Conservation (phyloP, 2,888 invertebrate species). For the Scrobipalpa atriplicella region DNA sequence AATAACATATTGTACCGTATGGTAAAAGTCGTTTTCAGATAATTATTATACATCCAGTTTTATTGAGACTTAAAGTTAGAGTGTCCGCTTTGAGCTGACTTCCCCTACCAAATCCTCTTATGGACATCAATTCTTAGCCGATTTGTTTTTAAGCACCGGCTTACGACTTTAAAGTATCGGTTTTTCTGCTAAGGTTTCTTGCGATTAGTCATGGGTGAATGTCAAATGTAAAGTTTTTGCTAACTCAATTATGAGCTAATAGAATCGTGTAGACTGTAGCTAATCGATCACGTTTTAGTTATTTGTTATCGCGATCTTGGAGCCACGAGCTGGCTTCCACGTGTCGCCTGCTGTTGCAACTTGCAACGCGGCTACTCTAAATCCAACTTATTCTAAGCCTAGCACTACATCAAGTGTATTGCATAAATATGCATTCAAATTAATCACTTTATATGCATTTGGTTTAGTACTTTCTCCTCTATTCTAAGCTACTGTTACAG, state of each 20-base stretch:
- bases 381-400: constrained; percentile 17
- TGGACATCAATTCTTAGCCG: constrained; percentile 44
- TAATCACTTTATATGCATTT: constrained; percentile 27
- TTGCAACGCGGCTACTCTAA: constrained; percentile 10
- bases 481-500: constrained; percentile 10
- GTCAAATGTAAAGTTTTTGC: constrained; percentile 32
- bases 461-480: constrained; percentile 28
- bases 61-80: too few relatives aligned
- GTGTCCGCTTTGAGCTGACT: too few relatives aligned
- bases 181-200: constrained; percentile 24
- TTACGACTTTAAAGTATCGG: constrained; percentile 39
- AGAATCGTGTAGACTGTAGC: constrained; percentile 44
- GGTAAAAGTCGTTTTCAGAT: too few relatives aligned
- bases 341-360: constrained; percentile 56
- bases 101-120: constrained; percentile 45
- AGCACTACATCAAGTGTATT: constrained; percentile 38
- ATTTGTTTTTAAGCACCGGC: constrained; percentile 43
- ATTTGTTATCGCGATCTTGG: constrained; percentile 59
- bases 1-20: too few relatives aligned
- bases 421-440: constrained; percentile 47
- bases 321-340: constrained; percentile 55
- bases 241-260: constrained; percentile 30
- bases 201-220: constrained; percentile 25
- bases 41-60: too few relatives aligned
- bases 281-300: constrained; percentile 61